A percentile compares a stretch with the other conserved stretches of the same genome.
These are phyloP conservation scores for Pachliopta kotzebuea DNA, from an alignment of 2,888 invertebrate species.

Conservation along the genomic window DNA sequence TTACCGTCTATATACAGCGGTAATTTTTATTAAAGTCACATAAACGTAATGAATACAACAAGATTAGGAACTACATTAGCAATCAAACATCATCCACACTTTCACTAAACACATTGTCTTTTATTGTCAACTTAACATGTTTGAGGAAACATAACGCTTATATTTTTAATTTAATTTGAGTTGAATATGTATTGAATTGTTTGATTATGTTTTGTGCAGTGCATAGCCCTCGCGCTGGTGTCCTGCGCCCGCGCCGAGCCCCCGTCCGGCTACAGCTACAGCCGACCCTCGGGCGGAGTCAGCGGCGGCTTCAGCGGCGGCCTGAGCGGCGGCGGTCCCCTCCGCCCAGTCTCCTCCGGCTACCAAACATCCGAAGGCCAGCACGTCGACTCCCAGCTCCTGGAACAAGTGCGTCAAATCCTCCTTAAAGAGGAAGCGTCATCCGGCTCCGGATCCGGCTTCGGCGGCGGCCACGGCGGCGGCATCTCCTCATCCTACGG, in stretches of 20 bases:
- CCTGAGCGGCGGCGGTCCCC: slow-evolving; percentile 82
- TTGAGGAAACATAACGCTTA: too few species aligned
- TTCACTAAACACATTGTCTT: too few species aligned
- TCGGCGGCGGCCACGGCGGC: slow-evolving; percentile 64
- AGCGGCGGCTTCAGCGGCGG: slow-evolving; percentile 63
- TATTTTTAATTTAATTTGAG: too few species aligned
- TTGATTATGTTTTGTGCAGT: slow-evolving; percentile 71
- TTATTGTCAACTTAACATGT: too few species aligned
- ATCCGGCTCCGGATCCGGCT: slow-evolving; percentile 67
- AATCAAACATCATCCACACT: too few species aligned
- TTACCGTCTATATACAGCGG: too few species aligned
- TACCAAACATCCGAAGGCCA: slow-evolving; percentile 91
- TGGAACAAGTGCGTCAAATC: slow-evolving; percentile 92
- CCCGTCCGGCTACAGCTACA: slow-evolving; percentile 88
- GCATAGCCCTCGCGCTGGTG: slow-evolving; percentile 90
- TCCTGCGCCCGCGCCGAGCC: slow-evolving; percentile 88
- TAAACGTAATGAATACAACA: too few species aligned
- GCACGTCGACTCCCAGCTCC: slow-evolving; percentile 88
- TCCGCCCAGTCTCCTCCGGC: slow-evolving; percentile 88
- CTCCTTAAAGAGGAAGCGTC: slow-evolving; percentile 89
- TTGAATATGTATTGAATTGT: too few species aligned
- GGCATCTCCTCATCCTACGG: slow-evolving; percentile 83
- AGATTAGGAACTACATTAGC: too few species aligned
- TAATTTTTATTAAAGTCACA: too few species aligned
- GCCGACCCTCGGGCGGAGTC: slow-evolving; percentile 80